Evolutionary conservation across 64 coral and sea anemone genomes (phyloP), one percentile per base, ranked within the genome.

Genomic region (Dendrophyllia cribrosa): DNA sequence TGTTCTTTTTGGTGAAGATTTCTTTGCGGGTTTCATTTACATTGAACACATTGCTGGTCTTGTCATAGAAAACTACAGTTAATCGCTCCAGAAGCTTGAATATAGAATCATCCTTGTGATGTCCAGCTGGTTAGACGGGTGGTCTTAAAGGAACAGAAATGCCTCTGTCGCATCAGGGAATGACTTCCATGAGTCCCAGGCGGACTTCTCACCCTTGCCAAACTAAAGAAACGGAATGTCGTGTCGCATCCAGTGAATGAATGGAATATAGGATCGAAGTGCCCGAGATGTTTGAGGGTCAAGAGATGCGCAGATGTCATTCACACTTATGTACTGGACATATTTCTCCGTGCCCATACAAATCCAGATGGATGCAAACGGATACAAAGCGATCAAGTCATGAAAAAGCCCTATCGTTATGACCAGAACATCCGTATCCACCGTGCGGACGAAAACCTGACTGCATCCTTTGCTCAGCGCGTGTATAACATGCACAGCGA

Each of bases 361-460:
- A 56, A 88, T 88, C 86, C 70, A 88, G 47, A 88, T 44, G 65
- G 43, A 67, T 88, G 68, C 4, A 25, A 22, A 88, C 61, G 14
- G 67, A 75, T 88, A 58, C 53, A 58, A 88, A 60, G 67, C 43
- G 45, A 58, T n/a, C 17, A 87, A 22, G 64, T 50, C 68, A 73
- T 72, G 45, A 52, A 87, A 87, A 72, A 89, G 9, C 19, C 71
- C 72, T 72, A 26, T 60, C 58, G 76, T 77, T 69, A 89, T 89
- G 26, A 89, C 58, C 51, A 89, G 48, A 89, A 89, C 53, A 76
- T 89, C 87, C 17, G 71, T 89, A 89, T 89, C 56, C 87, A 89
- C 67, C 56, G 46, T 51, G 20, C 67, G 14, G 14, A 65, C 62
- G n/a, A 65, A 65, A 17, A 65, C 62, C 20, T 68, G 43, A 9